phyloP scores from a whole-genome alignment of 2,113 vertebrate genomes.

The Pseudolaguvia tuberculata region DNA sequence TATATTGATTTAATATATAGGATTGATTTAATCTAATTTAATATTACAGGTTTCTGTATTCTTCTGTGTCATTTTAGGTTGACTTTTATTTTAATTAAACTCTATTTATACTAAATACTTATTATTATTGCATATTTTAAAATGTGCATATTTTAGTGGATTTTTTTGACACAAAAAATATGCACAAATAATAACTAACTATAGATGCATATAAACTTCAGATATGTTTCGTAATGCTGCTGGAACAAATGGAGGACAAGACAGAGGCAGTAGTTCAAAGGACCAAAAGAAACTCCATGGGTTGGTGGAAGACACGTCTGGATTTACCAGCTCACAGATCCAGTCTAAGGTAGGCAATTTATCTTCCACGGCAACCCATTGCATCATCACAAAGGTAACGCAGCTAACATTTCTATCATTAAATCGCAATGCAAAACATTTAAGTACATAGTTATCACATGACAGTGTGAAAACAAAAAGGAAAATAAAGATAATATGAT shows the following conservation, averaged over 20 bases:
- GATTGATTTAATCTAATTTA: too few species aligned
- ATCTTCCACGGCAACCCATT: conserved; percentile 17
- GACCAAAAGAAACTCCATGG: background rate
- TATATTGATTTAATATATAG: too few species aligned
- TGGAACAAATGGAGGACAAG: conserved; percentile 25
- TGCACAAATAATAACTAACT: background rate
- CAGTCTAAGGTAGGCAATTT: conserved; percentile 5
- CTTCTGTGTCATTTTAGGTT: too few species aligned
- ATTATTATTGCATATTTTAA: background rate
- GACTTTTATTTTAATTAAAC: background rate
- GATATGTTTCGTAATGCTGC: conserved; percentile 42
- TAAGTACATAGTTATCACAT: too few species aligned
- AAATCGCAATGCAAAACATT: background rate
- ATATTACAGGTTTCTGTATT: too few species aligned
- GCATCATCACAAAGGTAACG: conserved; percentile 37
- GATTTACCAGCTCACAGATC: conserved; percentile 20
- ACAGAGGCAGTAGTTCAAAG: conserved; percentile 2
- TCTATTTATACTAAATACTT: background rate
- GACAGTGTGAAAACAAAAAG: too few species aligned
- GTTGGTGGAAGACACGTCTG: conserved; percentile 12
- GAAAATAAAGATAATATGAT: too few species aligned
- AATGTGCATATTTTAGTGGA: background rate
- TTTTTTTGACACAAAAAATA: background rate
- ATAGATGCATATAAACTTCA: conserved; percentile 15
- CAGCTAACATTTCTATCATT: background rate